phyloP scores from a whole-genome alignment of 2,888 invertebrate species.

The Synergus itoensis region DNA sequence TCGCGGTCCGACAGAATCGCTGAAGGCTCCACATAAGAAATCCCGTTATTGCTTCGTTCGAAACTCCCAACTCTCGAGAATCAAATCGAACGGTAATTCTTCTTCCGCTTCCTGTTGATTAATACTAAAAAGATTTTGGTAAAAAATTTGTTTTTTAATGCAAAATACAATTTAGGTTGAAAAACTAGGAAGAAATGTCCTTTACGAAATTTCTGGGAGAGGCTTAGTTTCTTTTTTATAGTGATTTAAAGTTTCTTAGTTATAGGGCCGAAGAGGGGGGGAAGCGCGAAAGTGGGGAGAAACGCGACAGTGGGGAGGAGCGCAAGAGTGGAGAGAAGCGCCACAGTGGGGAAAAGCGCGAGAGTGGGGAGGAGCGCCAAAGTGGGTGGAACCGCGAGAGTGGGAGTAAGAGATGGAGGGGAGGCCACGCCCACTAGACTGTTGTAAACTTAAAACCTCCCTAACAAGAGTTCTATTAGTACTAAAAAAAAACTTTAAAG shows the following conservation, averaged over 20 bases:
- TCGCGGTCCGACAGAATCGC: constrained; percentile 39
- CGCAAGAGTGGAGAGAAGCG: no score
- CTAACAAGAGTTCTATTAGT: neutral
- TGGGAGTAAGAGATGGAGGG: neutral
- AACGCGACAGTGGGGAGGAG: no score
- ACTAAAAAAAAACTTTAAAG: neutral
- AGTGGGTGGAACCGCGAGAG: no score
- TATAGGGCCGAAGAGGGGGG: neutral
- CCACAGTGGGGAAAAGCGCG: no score
- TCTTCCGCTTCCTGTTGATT: no score
- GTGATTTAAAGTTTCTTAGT: neutral
- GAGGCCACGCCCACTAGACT: no score
- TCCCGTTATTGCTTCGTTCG: constrained; percentile 18
- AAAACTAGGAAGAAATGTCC: neutral
- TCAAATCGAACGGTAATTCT: constrained; percentile 23
- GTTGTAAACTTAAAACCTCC: neutral
- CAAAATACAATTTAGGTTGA: neutral
- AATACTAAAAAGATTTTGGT: no score
- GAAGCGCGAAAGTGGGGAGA: no score
- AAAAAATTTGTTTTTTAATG: neutral
- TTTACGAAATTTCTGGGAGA: neutral
- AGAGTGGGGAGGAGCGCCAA: no score
- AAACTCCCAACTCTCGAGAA: constrained; percentile 4
- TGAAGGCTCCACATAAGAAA: constrained; percentile 26
- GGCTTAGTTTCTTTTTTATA: neutral